Base-by-base conservation (phyloP, 2,113 vertebrate genomes). In the Oryzias javanicus region DNA sequence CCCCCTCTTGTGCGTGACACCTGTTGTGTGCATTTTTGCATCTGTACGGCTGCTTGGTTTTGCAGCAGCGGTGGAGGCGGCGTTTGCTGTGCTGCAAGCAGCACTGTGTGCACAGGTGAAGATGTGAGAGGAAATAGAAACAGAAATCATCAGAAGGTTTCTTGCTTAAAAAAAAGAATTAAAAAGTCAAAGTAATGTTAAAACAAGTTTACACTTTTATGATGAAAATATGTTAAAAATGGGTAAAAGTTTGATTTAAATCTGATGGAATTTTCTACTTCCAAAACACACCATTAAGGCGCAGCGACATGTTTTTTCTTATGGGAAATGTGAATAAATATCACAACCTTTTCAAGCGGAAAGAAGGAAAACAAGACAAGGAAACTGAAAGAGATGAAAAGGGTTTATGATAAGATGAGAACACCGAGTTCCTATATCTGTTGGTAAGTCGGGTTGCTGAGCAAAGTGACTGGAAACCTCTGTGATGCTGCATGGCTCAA, bases 381-480 rank as follows among this genome's bases (percentile, higher is more conserved):
- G 54, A 69, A 70, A 72, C 1, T 70, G 44, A 72, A 49, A 76
- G 24, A 49, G 49, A 78, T 49, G 55, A 58, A 69, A 58, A 79
- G 46, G 50, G 48, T 27, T 79, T 73, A 48, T 35, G 69, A 83
- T 74, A 80, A 74, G 20, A 82, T 74, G 63, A 68, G 67, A 72
- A 80, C 71, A 57, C 12, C 17, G 3, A 54, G 60, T 81, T 73
- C 47, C 35, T 81, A 50, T 52, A 42, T 69, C 46, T 78, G 61
- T 55, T 63, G 64, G 52, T 66, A 40, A 62, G 47, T 55, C 49
- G 51, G 57, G 58, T 52, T 55, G 58, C 49, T 49, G 65, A 64
- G 72, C 60, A 62, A 64, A 72, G 17, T 75, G 78, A 86, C 80
- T 77, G 78, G 84, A 86, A 86, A 76, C 68, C 72, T 79, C 64